Evolutionary conservation across 2,888 invertebrate species (phyloP), one percentile per base, ranked within the genome.

Genomic region (Coelopa pilipes): DNA sequence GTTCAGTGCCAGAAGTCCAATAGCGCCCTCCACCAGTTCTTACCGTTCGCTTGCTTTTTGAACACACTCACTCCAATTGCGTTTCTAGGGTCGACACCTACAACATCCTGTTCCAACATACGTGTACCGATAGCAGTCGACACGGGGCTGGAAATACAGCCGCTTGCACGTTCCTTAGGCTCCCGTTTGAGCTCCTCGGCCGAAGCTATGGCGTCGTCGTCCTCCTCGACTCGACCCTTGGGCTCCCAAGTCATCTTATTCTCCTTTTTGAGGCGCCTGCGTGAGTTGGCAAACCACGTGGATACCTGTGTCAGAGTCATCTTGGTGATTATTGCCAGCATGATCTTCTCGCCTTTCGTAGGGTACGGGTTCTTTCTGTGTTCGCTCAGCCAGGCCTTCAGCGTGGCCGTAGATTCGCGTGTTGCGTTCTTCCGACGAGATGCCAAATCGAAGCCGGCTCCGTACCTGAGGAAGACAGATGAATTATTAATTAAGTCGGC

Each of bases 211-310:
- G 94, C 92, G 75, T 94, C 94, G 84, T 95, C 95, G 83, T 95
- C 94, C 82, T 94, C 94, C 86, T 95, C 95, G 73, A 94, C 94
- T 87, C 94, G 94, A 88, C 96, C 96, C 88, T 96, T 94, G 71
- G 96, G 96, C 86, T 96, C 96, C 97, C 97, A 97, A 79, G 96
- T 97, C 96, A 97, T 97, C 88, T 97, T 98, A 89, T 97, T 97
- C 88, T 97, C 97, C 87, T 98, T 98, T 90, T 98, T 98, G 82
- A 98, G 91, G 74, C 97, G 91, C 82, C 97, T 90, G 77, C 97
- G 90, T 63, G 97, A 97, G 88, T 98, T 98, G 77, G 97, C 97
- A 87, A 98, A 98, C 97, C 97, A 98, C 85, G 97, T 98, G 77
- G 96, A 96, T 79, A 97, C 97, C 88, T 96, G 96, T 75, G 97